Evolutionary conservation across 92 coral and sea anemone genomes (phyloP).

Genomic region (Heteractis magnifica): DNA sequence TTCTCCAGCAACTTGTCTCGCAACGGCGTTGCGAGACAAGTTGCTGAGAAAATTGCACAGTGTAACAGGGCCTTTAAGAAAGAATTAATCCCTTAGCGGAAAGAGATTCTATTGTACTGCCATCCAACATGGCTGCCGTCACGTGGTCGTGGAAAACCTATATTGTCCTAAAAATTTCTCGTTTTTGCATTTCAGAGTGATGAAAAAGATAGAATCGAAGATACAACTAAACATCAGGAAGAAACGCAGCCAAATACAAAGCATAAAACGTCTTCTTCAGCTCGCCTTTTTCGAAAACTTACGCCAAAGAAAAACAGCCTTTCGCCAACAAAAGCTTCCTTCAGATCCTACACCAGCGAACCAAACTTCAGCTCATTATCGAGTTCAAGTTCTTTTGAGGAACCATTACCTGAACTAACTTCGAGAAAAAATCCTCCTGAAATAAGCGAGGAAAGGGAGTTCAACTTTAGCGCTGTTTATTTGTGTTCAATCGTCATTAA

Average conservation of each 20-base stretch:
- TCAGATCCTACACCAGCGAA: slow-evolving; percentile 39
- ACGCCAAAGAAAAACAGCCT: slow-evolving; percentile 25
- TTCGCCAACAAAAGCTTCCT: slow-evolving; percentile 16
- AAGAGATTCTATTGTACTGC: too few species aligned
- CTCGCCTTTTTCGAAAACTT: slow-evolving; percentile 32
- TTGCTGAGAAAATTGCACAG: too few species aligned
- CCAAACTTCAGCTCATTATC: slow-evolving; percentile 32
- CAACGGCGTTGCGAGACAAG: too few species aligned
- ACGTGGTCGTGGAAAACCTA: too few species aligned
- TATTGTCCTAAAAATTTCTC: too few species aligned
- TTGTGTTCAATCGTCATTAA: slow-evolving; percentile 91
- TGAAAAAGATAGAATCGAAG: slow-evolving; percentile 5
- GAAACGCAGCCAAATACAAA: slow-evolving; percentile 5
- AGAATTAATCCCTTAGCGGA: too few species aligned
- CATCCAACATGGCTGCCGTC: too few species aligned
- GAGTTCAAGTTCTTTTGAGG: slow-evolving; percentile 9
- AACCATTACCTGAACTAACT: slow-evolving; percentile 31
- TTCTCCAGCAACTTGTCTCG: too few species aligned
- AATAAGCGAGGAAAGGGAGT: slow-evolving; percentile 65
- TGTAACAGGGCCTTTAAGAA: too few species aligned
- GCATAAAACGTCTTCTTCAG: slow-evolving; percentile 13
- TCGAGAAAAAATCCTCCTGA: slow-evolving; percentile 44
- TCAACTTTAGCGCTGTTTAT: slow-evolving; percentile 62
- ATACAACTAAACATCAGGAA: slow-evolving; percentile 3
- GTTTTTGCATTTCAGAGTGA: slow-evolving; percentile 28